A percentile compares a stretch with the other conserved stretches of the same genome.
Evolutionary conservation across 30 jellyfish, hydroid and myxozoan genomes (phyloP).

Genomic region (Calvadosia cruxmelitensis): DNA sequence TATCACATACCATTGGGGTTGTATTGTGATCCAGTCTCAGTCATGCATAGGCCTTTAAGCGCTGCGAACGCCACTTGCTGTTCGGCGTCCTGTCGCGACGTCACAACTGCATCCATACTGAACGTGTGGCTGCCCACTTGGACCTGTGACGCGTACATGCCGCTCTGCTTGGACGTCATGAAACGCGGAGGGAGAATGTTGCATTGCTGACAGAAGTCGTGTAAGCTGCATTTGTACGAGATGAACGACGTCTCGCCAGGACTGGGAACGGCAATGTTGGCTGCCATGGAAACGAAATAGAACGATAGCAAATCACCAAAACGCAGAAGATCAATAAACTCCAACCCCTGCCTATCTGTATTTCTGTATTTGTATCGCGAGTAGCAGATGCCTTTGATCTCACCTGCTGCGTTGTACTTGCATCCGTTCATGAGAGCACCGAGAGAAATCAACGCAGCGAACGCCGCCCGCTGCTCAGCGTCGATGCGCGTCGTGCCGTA

Average conservation of each 20-base stretch:
- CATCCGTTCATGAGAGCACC: slow-evolving; percentile 50
- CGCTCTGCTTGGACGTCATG: slow-evolving; percentile 58
- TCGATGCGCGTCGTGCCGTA: slow-evolving; percentile 62
- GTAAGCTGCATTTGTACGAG: slow-evolving; percentile 97
- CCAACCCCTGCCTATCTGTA: neutral
- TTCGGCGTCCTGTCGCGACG: slow-evolving; percentile 78
- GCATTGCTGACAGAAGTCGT: slow-evolving; percentile 97
- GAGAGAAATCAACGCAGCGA: slow-evolving; percentile 60
- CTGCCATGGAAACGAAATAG: slow-evolving; percentile 19
- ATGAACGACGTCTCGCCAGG: slow-evolving; percentile 92
- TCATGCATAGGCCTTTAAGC: slow-evolving; percentile 87
- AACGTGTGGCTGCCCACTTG: slow-evolving; percentile 92
- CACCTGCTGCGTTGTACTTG: slow-evolving; percentile 60
- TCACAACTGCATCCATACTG: slow-evolving; percentile 34
- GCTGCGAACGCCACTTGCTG: slow-evolving; percentile 83
- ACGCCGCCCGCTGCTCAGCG: slow-evolving; percentile 94
- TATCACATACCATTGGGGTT: slow-evolving; percentile 66
- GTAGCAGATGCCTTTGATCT: slow-evolving; percentile 5
- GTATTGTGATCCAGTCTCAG: slow-evolving; percentile 67
- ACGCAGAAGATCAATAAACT: neutral
- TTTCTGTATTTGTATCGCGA: neutral
- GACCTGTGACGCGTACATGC: slow-evolving; percentile 74
- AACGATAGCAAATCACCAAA: neutral
- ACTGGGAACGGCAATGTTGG: slow-evolving; percentile 90
- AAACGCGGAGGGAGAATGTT: slow-evolving; percentile 90